A percentile compares a stretch with the other conserved stretches of the same genome.
phyloP scores from a whole-genome alignment of 2,797 vertebrate genomes.

The Astyanax mexicanus region DNA sequence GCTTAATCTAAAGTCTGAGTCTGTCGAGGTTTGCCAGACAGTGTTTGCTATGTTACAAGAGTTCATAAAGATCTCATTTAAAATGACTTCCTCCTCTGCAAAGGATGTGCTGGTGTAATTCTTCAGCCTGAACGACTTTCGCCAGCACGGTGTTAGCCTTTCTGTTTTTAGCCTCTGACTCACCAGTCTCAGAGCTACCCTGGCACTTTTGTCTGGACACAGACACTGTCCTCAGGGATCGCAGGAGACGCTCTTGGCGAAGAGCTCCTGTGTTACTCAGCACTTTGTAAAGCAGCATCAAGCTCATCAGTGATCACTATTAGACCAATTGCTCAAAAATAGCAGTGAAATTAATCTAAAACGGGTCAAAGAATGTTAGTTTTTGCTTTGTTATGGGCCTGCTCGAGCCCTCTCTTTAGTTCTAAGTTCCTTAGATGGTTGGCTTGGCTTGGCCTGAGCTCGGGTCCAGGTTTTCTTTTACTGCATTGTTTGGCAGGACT shows the following conservation, averaged over 20 bases:
- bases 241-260: constrained; percentile 5
- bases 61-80: neutral
- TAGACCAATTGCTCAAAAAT: neutral
- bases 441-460: no score
- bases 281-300: neutral
- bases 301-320: neutral
- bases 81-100: neutral
- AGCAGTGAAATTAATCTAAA: no score
- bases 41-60: neutral
- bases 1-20: neutral
- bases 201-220: constrained; percentile 31
- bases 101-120: neutral
- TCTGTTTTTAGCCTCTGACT: constrained; percentile 53
- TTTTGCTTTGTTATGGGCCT: neutral
- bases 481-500: neutral
- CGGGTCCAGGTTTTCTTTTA: neutral
- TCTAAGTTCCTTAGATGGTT: neutral
- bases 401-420: neutral
- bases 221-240: constrained; percentile 29
- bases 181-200: constrained; percentile 39
- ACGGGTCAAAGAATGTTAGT: neutral
- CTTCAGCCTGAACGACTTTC: neutral
- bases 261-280: constrained; percentile 35
- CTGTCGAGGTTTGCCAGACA: neutral
- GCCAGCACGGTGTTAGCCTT: constrained; percentile 15